These are phyloP conservation scores for Prionace glauca DNA, from an alignment of 2,797 vertebrate genomes.

Conservation along the genomic window DNA sequence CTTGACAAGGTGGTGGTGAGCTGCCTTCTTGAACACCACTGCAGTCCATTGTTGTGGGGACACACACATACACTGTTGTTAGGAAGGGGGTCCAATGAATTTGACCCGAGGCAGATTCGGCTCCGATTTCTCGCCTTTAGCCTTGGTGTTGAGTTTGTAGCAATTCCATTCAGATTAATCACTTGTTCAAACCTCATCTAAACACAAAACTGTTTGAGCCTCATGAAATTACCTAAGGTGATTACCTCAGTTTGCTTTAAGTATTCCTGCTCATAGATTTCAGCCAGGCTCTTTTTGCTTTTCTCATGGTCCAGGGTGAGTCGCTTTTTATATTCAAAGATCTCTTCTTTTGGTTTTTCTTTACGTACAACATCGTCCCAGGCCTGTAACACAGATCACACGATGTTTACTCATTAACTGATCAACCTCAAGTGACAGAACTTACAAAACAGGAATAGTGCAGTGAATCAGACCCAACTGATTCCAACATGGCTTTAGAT, in stretches of 20 bases:
- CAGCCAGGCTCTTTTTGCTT: constrained; percentile 89
- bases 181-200: background rate
- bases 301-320: constrained; percentile 90
- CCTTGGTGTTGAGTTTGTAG: background rate
- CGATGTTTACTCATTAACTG: background rate
- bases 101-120: background rate
- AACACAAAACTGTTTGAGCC: background rate
- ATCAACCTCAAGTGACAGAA: background rate
- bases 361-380: constrained; percentile 94
- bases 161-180: background rate
- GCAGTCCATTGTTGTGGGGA: too few species aligned
- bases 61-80: too few species aligned
- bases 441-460: background rate
- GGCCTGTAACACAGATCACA: constrained; percentile 56
- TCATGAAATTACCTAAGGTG: background rate
- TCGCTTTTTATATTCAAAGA: constrained; percentile 88
- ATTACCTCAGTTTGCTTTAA: constrained; percentile 82
- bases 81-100: too few species aligned
- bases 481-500: background rate
- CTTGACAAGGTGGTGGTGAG: background rate
- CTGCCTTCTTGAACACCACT: too few species aligned
- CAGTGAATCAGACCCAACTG: background rate
- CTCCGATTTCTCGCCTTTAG: background rate
- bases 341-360: constrained; percentile 87
- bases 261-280: constrained; percentile 93